Evolutionary conservation across 2,797 vertebrate species (phyloP), one percentile per base, ranked within the genome.

Genomic region (Carapus acus): DNA sequence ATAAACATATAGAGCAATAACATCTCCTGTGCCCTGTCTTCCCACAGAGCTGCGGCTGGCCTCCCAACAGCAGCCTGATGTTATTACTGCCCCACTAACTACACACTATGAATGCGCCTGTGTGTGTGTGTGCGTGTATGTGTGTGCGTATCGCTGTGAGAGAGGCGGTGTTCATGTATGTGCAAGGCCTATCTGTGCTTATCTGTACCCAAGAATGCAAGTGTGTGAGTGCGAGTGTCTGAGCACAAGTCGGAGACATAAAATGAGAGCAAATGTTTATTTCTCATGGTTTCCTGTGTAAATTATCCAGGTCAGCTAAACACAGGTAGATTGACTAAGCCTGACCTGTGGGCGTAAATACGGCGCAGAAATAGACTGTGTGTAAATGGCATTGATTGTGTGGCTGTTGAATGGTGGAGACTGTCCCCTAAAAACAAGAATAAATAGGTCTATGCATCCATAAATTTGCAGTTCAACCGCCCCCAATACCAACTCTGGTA

Each of bases 1-100:
- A 67, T 80, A 82, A 82, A 82, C 81, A 81, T 74, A 79, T 73
- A 72, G 67, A 62, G 68, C 51, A 71, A 67, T 58, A 67, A 69
- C 69, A 62, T 77, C 73, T 79, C 59, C 43, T 73, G 71, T 61
- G 16, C 58, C 52, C 65, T 15, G 57, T 24, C 2, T 44, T 45
- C 66, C 76, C 71, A 18, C 78, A 68, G 65, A 61, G 12, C 76
- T 71, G 69, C 21, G 73, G 74, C 74, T n/a, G 64, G 57, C 58
- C 68, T 63, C 68, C 65, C 42, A 65, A 42, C 56, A 66, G 61
- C 69, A 43, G 68, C 73, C 37, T 74, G 54, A 7, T 77, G 72
- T 74, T 44, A 73, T 73, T 77, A 69, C 53, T 6, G 53, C 33
- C 31, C 42, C 51, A 54, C 20, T 36, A 4, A 54, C 57, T 14